Percentiles rank a stretch among this genome's conserved stretches.
phyloP scores from a whole-genome alignment of 2,113 vertebrate genomes.

The Beaufortia kweichowensis region DNA sequence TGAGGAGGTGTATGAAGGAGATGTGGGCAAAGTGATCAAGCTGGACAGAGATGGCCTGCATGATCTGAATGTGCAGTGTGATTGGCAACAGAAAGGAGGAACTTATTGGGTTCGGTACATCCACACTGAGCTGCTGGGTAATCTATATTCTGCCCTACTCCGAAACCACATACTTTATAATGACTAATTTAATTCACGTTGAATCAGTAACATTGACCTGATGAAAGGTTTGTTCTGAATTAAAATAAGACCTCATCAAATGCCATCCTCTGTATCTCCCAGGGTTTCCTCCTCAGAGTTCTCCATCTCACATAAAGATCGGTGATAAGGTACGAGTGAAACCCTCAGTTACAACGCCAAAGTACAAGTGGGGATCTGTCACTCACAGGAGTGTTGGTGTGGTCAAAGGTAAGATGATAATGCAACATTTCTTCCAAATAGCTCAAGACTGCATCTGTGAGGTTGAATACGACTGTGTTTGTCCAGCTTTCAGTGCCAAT shows the following conservation, averaged over 20 bases:
- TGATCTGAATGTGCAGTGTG: conserved; percentile 96
- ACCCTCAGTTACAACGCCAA: conserved; percentile 89
- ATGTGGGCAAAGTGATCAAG: conserved; percentile 96
- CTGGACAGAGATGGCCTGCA: conserved; percentile 94
- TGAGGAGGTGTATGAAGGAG: conserved; percentile 96
- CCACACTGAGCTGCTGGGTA: conserved; percentile 93
- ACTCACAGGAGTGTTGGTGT: conserved; percentile 95
- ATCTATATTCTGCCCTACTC: conserved; percentile 41
- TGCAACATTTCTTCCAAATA: too few species aligned
- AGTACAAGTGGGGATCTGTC: conserved; percentile 99
- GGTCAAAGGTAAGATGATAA: conserved; percentile 83
- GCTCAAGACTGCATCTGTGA: background rate
- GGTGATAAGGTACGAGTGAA: conserved; percentile 98
- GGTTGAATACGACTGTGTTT: background rate
- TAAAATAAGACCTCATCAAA: too few species aligned
- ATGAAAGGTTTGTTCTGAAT: background rate
- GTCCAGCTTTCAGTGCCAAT: conserved; percentile 94
- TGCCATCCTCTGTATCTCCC: background rate
- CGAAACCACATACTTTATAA: background rate
- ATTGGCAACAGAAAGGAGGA: conserved; percentile 98
- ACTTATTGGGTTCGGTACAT: conserved; percentile 99
- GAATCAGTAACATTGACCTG: background rate
- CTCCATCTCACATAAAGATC: conserved; percentile 96
- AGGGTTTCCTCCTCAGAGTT: conserved; percentile 95
- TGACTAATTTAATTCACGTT: background rate